Conservation (phyloP, 2,888 invertebrate genomes). For the Auanema sp. region DNA sequence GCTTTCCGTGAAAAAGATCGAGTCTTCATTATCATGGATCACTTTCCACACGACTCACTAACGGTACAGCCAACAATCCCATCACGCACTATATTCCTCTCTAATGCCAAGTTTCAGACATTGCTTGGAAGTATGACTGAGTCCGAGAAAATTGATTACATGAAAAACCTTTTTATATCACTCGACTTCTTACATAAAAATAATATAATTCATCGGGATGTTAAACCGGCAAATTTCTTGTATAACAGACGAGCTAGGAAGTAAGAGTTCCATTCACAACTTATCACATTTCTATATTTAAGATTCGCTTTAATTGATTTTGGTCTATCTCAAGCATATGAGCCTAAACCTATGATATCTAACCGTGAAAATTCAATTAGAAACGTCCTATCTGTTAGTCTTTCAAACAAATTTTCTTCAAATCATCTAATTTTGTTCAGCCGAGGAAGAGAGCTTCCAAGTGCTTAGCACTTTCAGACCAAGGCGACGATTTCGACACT, state of each 20-base stretch:
- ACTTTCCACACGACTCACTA: slow-evolving; percentile 80
- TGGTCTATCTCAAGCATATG: slow-evolving; percentile 77
- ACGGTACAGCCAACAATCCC: slow-evolving; percentile 70
- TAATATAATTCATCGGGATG: slow-evolving; percentile 83
- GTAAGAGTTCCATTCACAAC: slow-evolving; percentile 16
- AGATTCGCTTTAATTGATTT: slow-evolving; percentile 77
- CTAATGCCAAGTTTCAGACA: slow-evolving; percentile 10
- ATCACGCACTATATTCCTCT: slow-evolving; percentile 21
- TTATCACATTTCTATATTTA: slow-evolving; percentile 2
- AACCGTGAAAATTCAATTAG: no score
- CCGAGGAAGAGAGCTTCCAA: slow-evolving; percentile 8
- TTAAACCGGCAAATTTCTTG: slow-evolving; percentile 88
- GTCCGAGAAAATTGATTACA: slow-evolving; percentile 76
- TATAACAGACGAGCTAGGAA: slow-evolving; percentile 73
- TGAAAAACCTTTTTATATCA: slow-evolving; percentile 79
- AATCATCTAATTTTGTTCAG: neutral
- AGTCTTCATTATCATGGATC: slow-evolving; percentile 86
- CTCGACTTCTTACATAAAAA: slow-evolving; percentile 80
- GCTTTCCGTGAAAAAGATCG: slow-evolving; percentile 70
- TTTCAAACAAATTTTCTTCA: neutral
- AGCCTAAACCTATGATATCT: no score
- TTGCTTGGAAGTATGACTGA: slow-evolving; percentile 9
- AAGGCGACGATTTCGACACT: neutral
- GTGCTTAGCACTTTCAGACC: neutral
- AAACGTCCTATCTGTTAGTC: no score